phyloP scores from a whole-genome alignment of 2,888 invertebrate species.

The Carpatolechia fugitivella region DNA sequence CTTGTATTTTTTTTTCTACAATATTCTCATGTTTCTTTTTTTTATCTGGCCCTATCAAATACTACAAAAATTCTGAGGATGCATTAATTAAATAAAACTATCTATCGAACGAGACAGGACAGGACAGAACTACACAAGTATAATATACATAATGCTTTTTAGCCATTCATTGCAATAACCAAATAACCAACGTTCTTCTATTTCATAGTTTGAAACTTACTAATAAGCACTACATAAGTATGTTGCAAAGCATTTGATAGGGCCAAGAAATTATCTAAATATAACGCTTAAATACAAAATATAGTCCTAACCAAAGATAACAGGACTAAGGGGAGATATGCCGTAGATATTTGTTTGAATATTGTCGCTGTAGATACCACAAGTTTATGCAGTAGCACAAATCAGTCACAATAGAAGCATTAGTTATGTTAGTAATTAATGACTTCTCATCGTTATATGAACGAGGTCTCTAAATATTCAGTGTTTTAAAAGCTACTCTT shows the following conservation, averaged over 20 bases:
- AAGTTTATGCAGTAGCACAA: too few species aligned
- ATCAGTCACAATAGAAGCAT: too few species aligned
- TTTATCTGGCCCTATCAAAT: background rate
- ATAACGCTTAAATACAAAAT: too few species aligned
- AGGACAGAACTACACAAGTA: background rate
- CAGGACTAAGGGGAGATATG: background rate
- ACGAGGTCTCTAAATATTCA: too few species aligned
- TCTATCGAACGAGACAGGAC: background rate
- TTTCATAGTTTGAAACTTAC: too few species aligned
- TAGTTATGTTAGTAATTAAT: too few species aligned
- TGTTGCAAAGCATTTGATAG: slow-evolving; percentile 2
- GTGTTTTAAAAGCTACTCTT: too few species aligned
- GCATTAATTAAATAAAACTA: background rate
- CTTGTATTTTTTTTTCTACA: background rate
- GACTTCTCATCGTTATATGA: too few species aligned
- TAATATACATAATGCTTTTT: background rate
- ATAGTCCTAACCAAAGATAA: background rate
- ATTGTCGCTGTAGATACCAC: too few species aligned
- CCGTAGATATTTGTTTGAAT: too few species aligned
- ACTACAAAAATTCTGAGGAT: background rate
- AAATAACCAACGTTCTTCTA: too few species aligned
- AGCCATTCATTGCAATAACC: too few species aligned
- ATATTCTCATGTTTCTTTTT: background rate
- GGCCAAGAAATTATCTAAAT: background rate
- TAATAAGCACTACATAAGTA: background rate